phyloP scores from a whole-genome alignment of 2,113 vertebrate species.

The Gasterosteus nipponicus region DNA sequence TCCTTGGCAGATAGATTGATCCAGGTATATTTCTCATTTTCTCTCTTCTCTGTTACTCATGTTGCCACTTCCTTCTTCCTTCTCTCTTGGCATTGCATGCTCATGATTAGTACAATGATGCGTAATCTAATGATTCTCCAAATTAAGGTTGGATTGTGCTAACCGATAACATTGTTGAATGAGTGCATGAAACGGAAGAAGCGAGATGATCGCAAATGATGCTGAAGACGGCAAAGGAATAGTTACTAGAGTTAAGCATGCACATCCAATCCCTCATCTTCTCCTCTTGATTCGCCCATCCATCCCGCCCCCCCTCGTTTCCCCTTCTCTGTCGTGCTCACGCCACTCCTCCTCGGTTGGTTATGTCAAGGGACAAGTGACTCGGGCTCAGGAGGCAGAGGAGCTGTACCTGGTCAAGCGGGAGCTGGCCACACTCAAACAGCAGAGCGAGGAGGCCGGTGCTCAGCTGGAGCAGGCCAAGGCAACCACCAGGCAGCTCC shows the following conservation, averaged over 20 bases:
- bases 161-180: conserved; percentile 15
- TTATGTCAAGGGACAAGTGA: conserved; percentile 99
- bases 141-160: conserved; percentile 25
- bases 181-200: conserved; percentile 63
- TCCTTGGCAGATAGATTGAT: conserved; percentile 99
- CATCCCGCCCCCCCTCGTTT: conserved; percentile 14
- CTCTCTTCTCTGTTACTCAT: conserved; percentile 42
- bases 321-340: conserved; percentile 56
- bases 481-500: conserved; percentile 93
- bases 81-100: conserved; percentile 70
- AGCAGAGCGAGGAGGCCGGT: conserved; percentile 94
- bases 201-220: conserved; percentile 14
- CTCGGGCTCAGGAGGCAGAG: conserved; percentile 99
- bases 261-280: conserved; percentile 37
- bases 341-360: conserved; percentile 75
- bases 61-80: conserved; percentile 33
- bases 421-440: conserved; percentile 98
- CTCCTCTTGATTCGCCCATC: conserved; percentile 48
- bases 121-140: conserved; percentile 6
- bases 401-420: conserved; percentile 99
- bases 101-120: conserved; percentile 44
- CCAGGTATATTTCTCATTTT: conserved; percentile 91
- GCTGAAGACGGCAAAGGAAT: conserved; percentile 27
- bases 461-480: conserved; percentile 96
- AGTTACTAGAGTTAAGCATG: conserved; percentile 65